phyloP scores from a whole-genome alignment of 2,888 invertebrate species.

The Drosophila borealis region DNA sequence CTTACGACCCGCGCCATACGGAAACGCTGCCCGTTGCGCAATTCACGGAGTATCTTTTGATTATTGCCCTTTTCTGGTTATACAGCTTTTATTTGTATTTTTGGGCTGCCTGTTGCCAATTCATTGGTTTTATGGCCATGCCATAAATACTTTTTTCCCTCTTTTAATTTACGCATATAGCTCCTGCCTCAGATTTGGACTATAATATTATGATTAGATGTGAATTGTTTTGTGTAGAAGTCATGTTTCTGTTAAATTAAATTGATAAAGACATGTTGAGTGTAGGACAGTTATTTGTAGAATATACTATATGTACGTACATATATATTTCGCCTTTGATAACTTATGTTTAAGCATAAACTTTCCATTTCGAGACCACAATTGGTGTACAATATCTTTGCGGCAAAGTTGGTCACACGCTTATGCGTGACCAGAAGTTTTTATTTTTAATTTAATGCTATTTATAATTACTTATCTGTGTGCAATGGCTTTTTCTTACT shows the following conservation, averaged over 20 bases:
- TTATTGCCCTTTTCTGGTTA: not conserved
- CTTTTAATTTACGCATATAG: not conserved
- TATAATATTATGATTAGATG: conserved; percentile 25
- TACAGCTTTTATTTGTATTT: not conserved
- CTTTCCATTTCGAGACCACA: conserved; percentile 19
- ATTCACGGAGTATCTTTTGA: conserved; percentile 17
- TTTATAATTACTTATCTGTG: too few relatives aligned
- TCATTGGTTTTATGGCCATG: conserved; percentile 7
- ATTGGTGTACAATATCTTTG: not conserved
- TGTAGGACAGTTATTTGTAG: not conserved
- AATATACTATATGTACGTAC: not conserved
- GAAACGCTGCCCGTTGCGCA: conserved; percentile 28
- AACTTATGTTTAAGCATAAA: conserved; percentile 1
- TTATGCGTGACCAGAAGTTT: not conserved
- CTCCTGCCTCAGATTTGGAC: conserved; percentile 7
- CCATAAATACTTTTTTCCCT: conserved; percentile 9
- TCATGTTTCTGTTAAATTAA: conserved; percentile 9
- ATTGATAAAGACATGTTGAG: conserved; percentile 28
- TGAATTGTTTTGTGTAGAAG: conserved; percentile 10
- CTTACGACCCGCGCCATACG: not conserved
- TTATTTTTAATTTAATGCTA: not conserved
- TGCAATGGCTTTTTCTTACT: too few relatives aligned
- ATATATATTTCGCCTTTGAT: conserved; percentile 11
- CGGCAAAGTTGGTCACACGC: conserved; percentile 5
- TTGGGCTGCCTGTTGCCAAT: conserved; percentile 8